Conservation (phyloP, 2,888 invertebrate species). For the Coelopa pilipes region DNA sequence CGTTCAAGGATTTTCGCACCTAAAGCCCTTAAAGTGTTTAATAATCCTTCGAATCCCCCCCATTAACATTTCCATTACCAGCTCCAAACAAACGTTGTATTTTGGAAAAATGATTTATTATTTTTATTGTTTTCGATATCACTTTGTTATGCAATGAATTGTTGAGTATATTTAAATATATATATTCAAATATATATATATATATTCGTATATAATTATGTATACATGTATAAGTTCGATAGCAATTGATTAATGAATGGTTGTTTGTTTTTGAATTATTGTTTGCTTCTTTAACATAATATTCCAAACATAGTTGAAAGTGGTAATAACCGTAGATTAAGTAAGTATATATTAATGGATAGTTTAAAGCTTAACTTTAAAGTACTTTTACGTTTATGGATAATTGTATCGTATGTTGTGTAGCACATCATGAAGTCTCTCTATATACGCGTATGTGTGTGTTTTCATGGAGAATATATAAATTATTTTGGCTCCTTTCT, state of each 20-base stretch:
- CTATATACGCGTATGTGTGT: no score
- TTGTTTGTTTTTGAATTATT: conserved; percentile 38
- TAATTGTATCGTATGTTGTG: background rate
- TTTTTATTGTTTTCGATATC: conserved; percentile 30
- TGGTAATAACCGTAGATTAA: no score
- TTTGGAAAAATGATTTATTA: conserved; percentile 29
- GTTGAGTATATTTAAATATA: conserved; percentile 1
- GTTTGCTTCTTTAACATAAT: conserved; percentile 29
- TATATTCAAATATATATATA: conserved; percentile 27
- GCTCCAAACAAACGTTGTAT: background rate
- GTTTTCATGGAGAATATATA: no score
- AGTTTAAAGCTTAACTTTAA: conserved; percentile 2
- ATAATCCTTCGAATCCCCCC: no score
- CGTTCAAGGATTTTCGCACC: no score
- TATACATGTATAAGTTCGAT: conserved; percentile 12
- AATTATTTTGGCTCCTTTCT: no score
- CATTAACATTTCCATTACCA: background rate
- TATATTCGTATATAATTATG: conserved; percentile 17
- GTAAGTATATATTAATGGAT: no score
- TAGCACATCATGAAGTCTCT: no score
- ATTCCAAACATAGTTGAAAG: background rate
- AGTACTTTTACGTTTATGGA: background rate
- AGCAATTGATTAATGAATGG: conserved; percentile 27
- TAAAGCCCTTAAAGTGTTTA: no score
- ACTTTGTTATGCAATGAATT: conserved; percentile 32